A percentile compares a stretch with the other conserved stretches of the same genome.
These are phyloP conservation scores for Amphiprion clarkii DNA, from an alignment of 2,797 vertebrate genomes.

Conservation along the genomic window DNA sequence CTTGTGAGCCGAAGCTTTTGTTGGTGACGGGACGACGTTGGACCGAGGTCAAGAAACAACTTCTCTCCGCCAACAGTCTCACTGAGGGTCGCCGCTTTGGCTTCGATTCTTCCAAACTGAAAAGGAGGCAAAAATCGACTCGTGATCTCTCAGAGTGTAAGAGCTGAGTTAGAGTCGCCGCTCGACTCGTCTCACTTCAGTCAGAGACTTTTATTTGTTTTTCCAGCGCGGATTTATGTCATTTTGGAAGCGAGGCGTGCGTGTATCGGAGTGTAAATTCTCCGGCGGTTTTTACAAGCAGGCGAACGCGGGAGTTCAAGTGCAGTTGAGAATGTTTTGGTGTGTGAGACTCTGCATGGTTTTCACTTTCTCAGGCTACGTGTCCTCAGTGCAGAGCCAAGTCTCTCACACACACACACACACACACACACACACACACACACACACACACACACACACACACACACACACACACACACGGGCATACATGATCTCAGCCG, in stretches of 20 bases:
- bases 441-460: constrained; percentile 10
- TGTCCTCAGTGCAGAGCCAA: constrained; percentile 54
- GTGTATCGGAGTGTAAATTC: constrained; percentile 15
- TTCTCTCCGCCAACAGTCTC: constrained; percentile 3
- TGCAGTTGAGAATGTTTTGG: constrained; percentile 58
- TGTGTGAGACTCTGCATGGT: constrained; percentile 47
- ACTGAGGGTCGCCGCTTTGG: background rate
- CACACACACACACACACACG: constrained; percentile 19
- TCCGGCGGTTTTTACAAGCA: constrained; percentile 20
- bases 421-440: constrained; percentile 25
- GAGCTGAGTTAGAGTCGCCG: constrained; percentile 27
- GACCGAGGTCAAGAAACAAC: constrained; percentile 22
- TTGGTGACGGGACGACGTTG: background rate
- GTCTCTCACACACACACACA: constrained; percentile 20
- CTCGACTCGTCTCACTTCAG: background rate
- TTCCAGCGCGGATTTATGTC: constrained; percentile 53
- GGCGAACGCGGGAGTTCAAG: constrained; percentile 35
- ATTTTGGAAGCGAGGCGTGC: constrained; percentile 26
- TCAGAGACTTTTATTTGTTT: constrained; percentile 47
- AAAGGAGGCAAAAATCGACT: background rate
- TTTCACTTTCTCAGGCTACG: constrained; percentile 60
- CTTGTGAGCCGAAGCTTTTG: background rate
- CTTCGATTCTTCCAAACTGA: background rate
- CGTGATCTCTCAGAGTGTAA: constrained; percentile 26
- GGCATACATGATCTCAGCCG: constrained; percentile 58